Conservation (phyloP, 2,113 vertebrate genomes). For the Ageneiosus marmoratus region DNA sequence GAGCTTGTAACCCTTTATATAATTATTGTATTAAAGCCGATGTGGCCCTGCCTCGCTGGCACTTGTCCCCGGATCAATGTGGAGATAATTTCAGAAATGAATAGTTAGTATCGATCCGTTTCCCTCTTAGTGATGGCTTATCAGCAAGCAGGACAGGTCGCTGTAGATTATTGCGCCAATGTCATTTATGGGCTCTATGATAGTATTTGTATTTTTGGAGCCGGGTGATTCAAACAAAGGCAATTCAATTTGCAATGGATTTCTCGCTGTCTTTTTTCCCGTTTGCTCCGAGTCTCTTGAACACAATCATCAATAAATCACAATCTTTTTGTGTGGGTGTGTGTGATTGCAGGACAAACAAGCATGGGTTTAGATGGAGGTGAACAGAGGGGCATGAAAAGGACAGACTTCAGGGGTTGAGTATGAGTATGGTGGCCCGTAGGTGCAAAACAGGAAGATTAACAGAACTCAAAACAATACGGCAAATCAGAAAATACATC, state of each 20-base stretch:
- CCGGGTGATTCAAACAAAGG: constrained; percentile 86
- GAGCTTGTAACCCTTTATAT: constrained; percentile 99
- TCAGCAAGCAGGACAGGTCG: constrained; percentile 84
- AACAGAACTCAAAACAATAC: background rate
- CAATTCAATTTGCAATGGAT: constrained; percentile 98
- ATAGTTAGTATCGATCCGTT: constrained; percentile 98
- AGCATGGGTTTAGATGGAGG: constrained; percentile 81
- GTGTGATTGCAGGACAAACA: constrained; percentile 69
- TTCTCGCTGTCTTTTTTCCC: constrained; percentile 74
- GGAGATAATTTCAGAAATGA: constrained; percentile 99
- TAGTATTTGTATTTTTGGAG: constrained; percentile 79
- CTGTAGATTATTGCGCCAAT: constrained; percentile 92
- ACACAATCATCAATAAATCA: constrained; percentile 96
- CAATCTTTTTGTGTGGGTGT: constrained; percentile 80
- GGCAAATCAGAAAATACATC: background rate
- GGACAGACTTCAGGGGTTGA: constrained; percentile 79
- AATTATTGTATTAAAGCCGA: constrained; percentile 98
- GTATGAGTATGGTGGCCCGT: constrained; percentile 65
- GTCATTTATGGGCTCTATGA: constrained; percentile 96
- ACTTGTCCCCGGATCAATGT: constrained; percentile 97
- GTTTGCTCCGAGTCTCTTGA: constrained; percentile 59
- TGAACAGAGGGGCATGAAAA: constrained; percentile 77
- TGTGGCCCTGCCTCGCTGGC: constrained; percentile 84
- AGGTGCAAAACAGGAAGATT: constrained; percentile 70
- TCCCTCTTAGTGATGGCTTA: constrained; percentile 85